A percentile compares a stretch with the other conserved stretches of the same genome.
phyloP scores from a whole-genome alignment of 2,797 vertebrate genomes.

The Rhynchonycteris naso region DNA sequence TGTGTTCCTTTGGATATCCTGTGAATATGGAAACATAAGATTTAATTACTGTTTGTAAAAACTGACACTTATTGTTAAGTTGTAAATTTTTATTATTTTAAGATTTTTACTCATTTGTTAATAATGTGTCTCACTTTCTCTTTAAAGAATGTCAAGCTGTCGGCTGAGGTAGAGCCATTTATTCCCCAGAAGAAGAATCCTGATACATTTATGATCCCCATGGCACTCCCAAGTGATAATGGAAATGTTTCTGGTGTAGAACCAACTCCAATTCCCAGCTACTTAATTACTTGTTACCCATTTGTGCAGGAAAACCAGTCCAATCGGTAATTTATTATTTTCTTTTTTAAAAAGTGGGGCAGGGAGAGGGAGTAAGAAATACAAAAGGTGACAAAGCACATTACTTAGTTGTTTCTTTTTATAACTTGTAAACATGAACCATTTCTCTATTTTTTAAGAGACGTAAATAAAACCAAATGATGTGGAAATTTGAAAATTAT shows the following conservation, averaged over 20 bases:
- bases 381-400: background rate
- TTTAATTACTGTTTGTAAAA: background rate
- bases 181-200: slow-evolving; percentile 97
- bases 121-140: slow-evolving; percentile 50
- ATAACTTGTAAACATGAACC: background rate
- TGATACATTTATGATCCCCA: slow-evolving; percentile 93
- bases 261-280: slow-evolving; percentile 96
- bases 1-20: background rate
- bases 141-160: slow-evolving; percentile 96
- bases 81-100: slow-evolving; percentile 3
- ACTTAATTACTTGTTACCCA: slow-evolving; percentile 99
- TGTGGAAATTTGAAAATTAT: slow-evolving; percentile 37
- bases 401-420: slow-evolving; percentile 44
- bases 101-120: background rate
- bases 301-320: slow-evolving; percentile 99
- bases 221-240: slow-evolving; percentile 92
- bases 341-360: background rate
- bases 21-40: background rate
- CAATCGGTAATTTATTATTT: slow-evolving; percentile 90
- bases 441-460: slow-evolving; percentile 43
- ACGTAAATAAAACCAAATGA: slow-evolving; percentile 22
- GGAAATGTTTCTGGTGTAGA: slow-evolving; percentile 90
- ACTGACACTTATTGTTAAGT: background rate
- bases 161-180: slow-evolving; percentile 98
- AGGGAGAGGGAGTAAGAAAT: background rate